Base-by-base conservation (phyloP, 2,888 invertebrate genomes). In the Odontothrips loti region DNA sequence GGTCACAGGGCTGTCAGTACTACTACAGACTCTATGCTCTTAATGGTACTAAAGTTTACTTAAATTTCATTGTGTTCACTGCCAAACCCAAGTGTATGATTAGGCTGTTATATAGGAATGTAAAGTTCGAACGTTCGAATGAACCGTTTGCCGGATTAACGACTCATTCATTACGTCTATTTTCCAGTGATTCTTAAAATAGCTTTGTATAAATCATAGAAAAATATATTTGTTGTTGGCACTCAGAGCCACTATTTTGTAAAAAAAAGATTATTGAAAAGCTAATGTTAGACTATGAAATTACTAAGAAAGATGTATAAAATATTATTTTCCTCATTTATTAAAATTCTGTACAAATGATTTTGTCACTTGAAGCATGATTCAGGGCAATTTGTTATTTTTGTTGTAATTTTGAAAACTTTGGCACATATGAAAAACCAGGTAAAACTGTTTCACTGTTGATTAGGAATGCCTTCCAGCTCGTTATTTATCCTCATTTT, bases 41-140 rank as follows among this genome's bases (percentile, higher is more conserved):
- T 75, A 75, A 75, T 75, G 68, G 68, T 75, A 75, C 68, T 75
- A 75, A 75, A 75, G 68, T 75, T 75, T 75, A 75, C 68, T 75
- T 75, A 75, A 75, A 75, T 75, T 75, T 75, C 68, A 75, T 75
- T 75, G 68, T 75, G 68, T 75, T 75, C 68, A 75, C 68, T 75
- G 68, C 68, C 68, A 75, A 75, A 75, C 23, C 68, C 68, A 75
- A 75, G 68, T 75, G 23, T 75, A 75, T 75, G 27, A 75, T 75
- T 75, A 75, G 68, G 68, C 68, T 75, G 68, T 75, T 75, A 75
- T 75, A 75, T 75, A 75, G 68, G 23, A 27, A 27, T 75, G 68
- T 75, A 75, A 75, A 75, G 68, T 75, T 75, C 27, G 68, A 75
- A 75, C 23, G 68, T 75, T 75, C 68, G 68, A 75, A 75, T 75